Conservation (phyloP, 2,888 invertebrate species). For the Dromius quadrimaculatus region DNA sequence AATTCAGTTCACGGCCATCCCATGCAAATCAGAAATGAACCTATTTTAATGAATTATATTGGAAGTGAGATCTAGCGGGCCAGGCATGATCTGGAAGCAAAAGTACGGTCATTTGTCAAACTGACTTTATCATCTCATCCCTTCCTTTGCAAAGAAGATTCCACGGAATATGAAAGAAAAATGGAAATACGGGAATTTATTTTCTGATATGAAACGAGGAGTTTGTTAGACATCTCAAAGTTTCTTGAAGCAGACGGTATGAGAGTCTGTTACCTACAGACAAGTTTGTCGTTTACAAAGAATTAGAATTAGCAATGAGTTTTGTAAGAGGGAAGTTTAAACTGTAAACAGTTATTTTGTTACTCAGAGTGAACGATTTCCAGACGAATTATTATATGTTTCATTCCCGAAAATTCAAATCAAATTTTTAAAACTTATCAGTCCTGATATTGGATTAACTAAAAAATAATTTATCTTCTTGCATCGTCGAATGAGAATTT, state of each 20-base stretch:
- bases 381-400: too few species aligned
- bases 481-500: constrained; percentile 39
- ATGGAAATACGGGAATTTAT: constrained; percentile 51
- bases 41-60: constrained; percentile 53
- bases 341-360: constrained; percentile 21
- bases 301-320: constrained; percentile 48
- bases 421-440: too few species aligned
- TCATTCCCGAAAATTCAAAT: too few species aligned
- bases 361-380: too few species aligned
- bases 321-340: constrained; percentile 4
- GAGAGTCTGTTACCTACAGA: not conserved
- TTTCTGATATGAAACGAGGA: constrained; percentile 42
- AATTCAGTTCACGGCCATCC: constrained; percentile 41
- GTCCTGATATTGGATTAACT: too few species aligned
- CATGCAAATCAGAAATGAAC: constrained; percentile 53
- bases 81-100: constrained; percentile 50
- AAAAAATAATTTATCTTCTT: too few species aligned
- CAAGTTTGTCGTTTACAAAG: constrained; percentile 39
- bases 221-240: constrained; percentile 30
- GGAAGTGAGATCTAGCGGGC: constrained; percentile 47
- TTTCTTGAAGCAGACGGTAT: constrained; percentile 22
- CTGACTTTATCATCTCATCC: constrained; percentile 42
- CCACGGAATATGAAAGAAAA: constrained; percentile 46
- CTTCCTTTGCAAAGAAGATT: constrained; percentile 25
- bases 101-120: constrained; percentile 52